Evolutionary conservation across 2,113 vertebrate species (phyloP), one percentile per base, ranked within the genome.

Genomic region (Heterotis niloticus): DNA sequence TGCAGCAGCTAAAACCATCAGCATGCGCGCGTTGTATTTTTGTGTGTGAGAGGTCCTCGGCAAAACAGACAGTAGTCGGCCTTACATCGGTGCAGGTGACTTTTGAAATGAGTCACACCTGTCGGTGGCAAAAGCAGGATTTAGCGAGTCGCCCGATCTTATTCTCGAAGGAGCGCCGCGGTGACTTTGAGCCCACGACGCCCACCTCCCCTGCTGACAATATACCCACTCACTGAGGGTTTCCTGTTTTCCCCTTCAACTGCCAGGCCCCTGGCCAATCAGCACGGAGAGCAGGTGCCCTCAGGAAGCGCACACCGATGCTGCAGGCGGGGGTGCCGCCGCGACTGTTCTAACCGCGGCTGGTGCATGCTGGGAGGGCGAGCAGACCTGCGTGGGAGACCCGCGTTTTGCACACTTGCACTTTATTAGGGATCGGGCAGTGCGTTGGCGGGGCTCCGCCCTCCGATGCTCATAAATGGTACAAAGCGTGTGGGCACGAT

Each of bases 171-270:
- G n/a, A 73, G 71, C 24, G 12, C 71, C n/a, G 56, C 24, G 57
- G 23, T 74, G 54, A 57, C 54, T n/a, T 26, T 24, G 54, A 74
- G n/a, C 24, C 23, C 88, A 86, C 83, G 87, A 86, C 91, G 86
- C 91, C 90, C 83, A 87, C 85, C 77, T 82, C 84, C 81, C 89
- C 82, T 82, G 82, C 89, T 88, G 89, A 87, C 88, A 88, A 87
- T 87, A 86, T 89, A 84, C 90, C 92, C 87, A 92, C 91, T 92
- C 87, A 77, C 82, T 87, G 82, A 89, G 74, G 84, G 84, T 90
- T 93, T 93, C 92, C 91, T 93, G 93, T 93, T 93, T 93, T 92
- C 88, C 85, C 86, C 86, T 85, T 85, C 88, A 85, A 90, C 85
- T 86, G 84, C 80, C 84, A 54, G 64, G 74, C 64, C 57, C 57